Base-by-base conservation (phyloP, 2,113 vertebrate species). In the Hydrochoerus hydrochaeris region DNA sequence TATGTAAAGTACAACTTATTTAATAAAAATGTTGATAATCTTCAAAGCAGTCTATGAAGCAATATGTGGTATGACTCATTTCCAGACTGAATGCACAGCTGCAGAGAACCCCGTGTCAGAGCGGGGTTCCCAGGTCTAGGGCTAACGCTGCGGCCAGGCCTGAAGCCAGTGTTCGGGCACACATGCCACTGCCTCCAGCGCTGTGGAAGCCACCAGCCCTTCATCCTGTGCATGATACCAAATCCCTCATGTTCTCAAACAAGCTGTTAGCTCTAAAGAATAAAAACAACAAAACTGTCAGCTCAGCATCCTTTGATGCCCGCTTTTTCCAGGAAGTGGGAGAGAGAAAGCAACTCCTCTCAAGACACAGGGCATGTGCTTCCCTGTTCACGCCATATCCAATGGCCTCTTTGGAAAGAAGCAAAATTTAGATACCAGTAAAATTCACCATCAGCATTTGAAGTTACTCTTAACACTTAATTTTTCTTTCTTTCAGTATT, bases 401-500 rank as follows among this genome's bases (percentile, higher is more conserved):
- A 46, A 91, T 44, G 77, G 41, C 62, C 73, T 92, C 28, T 44
- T 87, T 95, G 86, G 35, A 90, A 94, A 84, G 57, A 90, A 92
- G 57, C 63, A 41, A 89, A 57, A 84, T 62, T 93, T 71, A 83
- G 80, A n/a, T 35, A 86, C 46, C 78, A 89, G 38, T 69, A 85
- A 97, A 84, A 83, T 30, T 46, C 88, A 95, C 44, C 83, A 91
- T n/a, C 28, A 94, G 32, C 75, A 88, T 92, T 71, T 87, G 24
- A 93, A 93, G 81, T 87, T 93, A 30, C 20, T 96, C 30, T n/a
- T 96, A 78, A 38, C 62, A 92, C 96, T 97, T 97, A n/a, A n/a
- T 96, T 96, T 97, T 97, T 75, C 22, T 54, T 97, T 89, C 81
- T 96, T 97, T 88, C 67, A 96, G 73, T 60, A 91, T 95, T 93